Evolutionary conservation across 2,888 invertebrate species (phyloP), one percentile per base, ranked within the genome.

Genomic region (Eustalomyia histrio): DNA sequence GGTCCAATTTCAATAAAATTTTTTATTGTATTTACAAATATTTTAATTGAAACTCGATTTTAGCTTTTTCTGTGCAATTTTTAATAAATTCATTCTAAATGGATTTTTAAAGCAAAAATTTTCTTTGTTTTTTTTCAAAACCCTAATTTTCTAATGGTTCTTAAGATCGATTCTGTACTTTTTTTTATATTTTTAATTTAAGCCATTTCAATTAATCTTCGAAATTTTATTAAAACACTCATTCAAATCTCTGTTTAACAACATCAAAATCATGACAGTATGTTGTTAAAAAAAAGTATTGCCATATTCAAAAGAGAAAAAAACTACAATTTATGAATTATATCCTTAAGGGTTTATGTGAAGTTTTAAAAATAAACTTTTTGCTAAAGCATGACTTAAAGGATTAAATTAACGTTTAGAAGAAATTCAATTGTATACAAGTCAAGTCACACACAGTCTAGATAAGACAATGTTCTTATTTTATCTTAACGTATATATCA

Each of bases 281-380:
- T 73, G 18, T 68, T 75, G 75, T 76, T n/a, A n/a, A 64, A 57
- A 14, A 14, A 39, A 39, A 39, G 12, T 39, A 73, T 29, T 29
- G 29, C 29, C 3, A 71, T 73, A 74, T 68, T 68, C n/a, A 64
- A 73, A 61, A 68, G 9, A n/a, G n/a, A 64, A 29, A 24, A 39
- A 29, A 68, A 69, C 58, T 43, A 71, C 71, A 81, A 75, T 81
- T 81, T 81, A 81, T 81, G 81, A 81, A 81, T 78, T 81, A 81
- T 75, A 55, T 81, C 81, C 81, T 78, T 74, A 71, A 75, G 81
- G 78, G 47, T 55, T 73, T 79, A 21, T 67, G 61, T 29, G 33
- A 67, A 73, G 67, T 73, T 68, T 79, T 61, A 73, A 73, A 79
- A 73, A 73, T 61, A 79, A 79, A 79, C 78, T 67, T 67, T 79